Evolutionary conservation across 2,888 invertebrate species (phyloP).

Genomic region (Nemotelus nigrinus): DNA sequence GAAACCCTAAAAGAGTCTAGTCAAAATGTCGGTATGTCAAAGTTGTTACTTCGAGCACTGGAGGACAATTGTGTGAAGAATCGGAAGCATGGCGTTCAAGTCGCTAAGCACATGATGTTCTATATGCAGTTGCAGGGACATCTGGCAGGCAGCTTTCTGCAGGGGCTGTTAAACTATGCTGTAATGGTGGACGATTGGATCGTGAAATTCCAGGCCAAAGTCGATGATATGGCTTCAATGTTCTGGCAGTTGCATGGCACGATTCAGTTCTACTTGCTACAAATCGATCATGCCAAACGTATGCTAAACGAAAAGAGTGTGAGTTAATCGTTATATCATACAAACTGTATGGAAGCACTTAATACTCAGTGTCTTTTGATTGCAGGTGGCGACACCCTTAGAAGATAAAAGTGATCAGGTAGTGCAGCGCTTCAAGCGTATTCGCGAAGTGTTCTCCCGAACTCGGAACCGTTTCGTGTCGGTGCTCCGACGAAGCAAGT

Average conservation of each 20-base stretch:
- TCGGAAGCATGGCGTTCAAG: slow-evolving; percentile 8
- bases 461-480: slow-evolving; percentile 6
- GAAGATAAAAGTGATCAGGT: neutral
- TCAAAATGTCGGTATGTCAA: neutral
- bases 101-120: slow-evolving; percentile 20
- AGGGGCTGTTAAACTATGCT: slow-evolving; percentile 10
- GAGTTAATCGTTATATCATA: slow-evolving; percentile 4
- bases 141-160: neutral
- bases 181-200: slow-evolving; percentile 19
- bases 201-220: slow-evolving; percentile 6
- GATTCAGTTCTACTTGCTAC: neutral
- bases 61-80: neutral
- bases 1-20: neutral
- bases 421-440: slow-evolving; percentile 10
- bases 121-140: neutral
- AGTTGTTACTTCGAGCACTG: neutral
- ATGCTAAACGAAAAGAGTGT: slow-evolving; percentile 25
- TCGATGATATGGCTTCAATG: slow-evolving; percentile 3
- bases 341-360: neutral
- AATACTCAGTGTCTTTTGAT: neutral
- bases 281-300: neutral
- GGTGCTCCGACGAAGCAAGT: slow-evolving; percentile 9
- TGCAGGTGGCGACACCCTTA: neutral
- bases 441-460: neutral
- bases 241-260: slow-evolving; percentile 29